Percentiles rank a stretch among this genome's conserved stretches.
Evolutionary conservation across 2,797 vertebrate species (phyloP).

Genomic region (Arnoldichthys spilopterus): DNA sequence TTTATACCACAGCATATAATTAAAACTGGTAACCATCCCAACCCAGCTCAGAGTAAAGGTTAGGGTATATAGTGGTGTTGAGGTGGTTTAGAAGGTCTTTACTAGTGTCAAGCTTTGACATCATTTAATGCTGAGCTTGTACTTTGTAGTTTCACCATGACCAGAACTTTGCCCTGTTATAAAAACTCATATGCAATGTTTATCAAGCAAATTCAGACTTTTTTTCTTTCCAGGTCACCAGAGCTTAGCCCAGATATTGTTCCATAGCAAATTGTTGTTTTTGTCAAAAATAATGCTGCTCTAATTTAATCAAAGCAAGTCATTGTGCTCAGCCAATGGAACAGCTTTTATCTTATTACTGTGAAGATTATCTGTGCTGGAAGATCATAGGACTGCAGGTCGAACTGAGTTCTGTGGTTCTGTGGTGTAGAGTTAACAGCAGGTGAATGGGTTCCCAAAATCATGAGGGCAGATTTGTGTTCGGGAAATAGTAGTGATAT

Average conservation of each 20-base stretch:
- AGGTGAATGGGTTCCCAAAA: background rate
- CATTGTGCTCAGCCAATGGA: slow-evolving; percentile 7
- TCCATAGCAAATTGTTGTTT: background rate
- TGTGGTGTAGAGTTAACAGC: background rate
- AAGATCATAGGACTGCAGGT: slow-evolving; percentile 7
- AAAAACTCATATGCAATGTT: slow-evolving; percentile 2
- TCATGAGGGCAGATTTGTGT: background rate
- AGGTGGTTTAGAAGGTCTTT: too few relatives aligned
- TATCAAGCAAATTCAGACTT: background rate
- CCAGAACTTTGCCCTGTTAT: slow-evolving; percentile 22
- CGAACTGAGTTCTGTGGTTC: background rate
- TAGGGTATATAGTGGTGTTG: too few relatives aligned
- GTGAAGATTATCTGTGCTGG: background rate
- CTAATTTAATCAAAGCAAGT: background rate
- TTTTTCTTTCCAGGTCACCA: background rate
- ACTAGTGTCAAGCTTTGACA: background rate
- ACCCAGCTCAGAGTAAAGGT: too few relatives aligned
- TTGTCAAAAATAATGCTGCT: slow-evolving; percentile 5
- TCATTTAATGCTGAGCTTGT: background rate
- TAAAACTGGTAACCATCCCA: too few relatives aligned
- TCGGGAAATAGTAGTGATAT: too few relatives aligned
- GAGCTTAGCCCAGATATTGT: background rate
- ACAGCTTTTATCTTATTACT: background rate
- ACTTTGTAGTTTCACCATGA: background rate
- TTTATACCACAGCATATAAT: too few relatives aligned